These are phyloP conservation scores for Amphipyra berbera DNA, from an alignment of 2,888 invertebrate species.

Conservation along the genomic window DNA sequence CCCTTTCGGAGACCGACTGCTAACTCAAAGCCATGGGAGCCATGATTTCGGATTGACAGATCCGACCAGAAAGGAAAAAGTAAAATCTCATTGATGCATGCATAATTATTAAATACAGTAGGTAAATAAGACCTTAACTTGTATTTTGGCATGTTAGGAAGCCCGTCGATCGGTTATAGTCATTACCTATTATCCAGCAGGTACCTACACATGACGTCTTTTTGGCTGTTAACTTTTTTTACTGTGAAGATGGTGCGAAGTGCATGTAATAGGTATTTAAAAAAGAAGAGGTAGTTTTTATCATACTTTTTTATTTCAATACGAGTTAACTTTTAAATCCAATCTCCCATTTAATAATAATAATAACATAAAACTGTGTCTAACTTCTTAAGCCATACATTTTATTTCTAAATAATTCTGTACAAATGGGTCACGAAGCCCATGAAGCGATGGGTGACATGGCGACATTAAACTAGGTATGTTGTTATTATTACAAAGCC, in stretches of 20 bases:
- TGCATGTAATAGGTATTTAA: not conserved
- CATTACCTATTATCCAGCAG: too few species aligned
- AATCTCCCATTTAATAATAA: conserved; percentile 48
- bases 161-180: too few species aligned
- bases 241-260: too few species aligned
- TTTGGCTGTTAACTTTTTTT: too few species aligned
- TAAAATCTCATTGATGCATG: too few species aligned
- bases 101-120: too few species aligned
- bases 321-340: conserved; percentile 46
- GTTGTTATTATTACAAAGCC: conserved; percentile 51
- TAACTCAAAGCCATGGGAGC: conserved; percentile 92
- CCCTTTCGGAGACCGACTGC: conserved; percentile 98
- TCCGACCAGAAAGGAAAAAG: too few species aligned
- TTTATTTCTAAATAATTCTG: conserved; percentile 35
- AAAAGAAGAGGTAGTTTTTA: conserved; percentile 17
- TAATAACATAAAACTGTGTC: conserved; percentile 54
- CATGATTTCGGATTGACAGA: too few species aligned
- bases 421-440: conserved; percentile 15
- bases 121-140: too few species aligned
- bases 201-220: too few species aligned
- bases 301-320: conserved; percentile 49
- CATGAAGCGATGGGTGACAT: conserved; percentile 12
- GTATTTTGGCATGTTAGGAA: too few species aligned
- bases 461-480: conserved; percentile 42
- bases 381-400: conserved; percentile 43